Evolutionary conservation across 2,797 vertebrate species (phyloP).

Genomic region (Falco novaeseelandiae): DNA sequence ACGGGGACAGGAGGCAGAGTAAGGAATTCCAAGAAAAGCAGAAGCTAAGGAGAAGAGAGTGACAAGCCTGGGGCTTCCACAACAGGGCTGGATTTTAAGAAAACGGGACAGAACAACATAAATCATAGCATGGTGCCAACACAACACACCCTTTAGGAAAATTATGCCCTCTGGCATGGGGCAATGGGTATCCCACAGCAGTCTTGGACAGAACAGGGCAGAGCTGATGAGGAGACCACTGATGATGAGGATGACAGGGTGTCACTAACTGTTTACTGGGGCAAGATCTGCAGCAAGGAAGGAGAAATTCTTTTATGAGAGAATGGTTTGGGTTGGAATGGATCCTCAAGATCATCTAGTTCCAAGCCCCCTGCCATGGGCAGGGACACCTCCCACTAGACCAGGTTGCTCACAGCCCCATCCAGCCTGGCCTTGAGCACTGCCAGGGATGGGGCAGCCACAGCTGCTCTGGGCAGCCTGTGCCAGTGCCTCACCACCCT

Average conservation of each 20-base stretch:
- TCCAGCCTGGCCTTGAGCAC: too few relatives aligned
- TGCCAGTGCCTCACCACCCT: too few relatives aligned
- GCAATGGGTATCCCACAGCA: background rate
- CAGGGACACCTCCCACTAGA: too few relatives aligned
- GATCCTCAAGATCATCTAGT: too few relatives aligned
- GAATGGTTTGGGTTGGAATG: too few relatives aligned
- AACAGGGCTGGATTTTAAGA: background rate
- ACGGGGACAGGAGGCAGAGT: background rate
- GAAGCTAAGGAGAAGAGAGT: background rate
- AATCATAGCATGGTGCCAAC: background rate
- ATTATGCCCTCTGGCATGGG: background rate
- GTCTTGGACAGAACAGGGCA: accelerated
- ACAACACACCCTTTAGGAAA: background rate
- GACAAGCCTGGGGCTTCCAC: background rate
- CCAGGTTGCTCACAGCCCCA: too few relatives aligned
- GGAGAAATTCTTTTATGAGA: background rate
- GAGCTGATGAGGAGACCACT: background rate
- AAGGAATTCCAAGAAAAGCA: background rate
- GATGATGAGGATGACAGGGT: background rate
- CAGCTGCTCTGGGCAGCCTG: too few relatives aligned
- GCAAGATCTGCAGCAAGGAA: background rate
- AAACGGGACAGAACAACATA: background rate
- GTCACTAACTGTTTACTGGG: background rate
- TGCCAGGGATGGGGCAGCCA: too few relatives aligned
- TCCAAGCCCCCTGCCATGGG: too few relatives aligned